Evolutionary conservation across 2,797 vertebrate species (phyloP).

Genomic region (Gambusia yucatana): DNA sequence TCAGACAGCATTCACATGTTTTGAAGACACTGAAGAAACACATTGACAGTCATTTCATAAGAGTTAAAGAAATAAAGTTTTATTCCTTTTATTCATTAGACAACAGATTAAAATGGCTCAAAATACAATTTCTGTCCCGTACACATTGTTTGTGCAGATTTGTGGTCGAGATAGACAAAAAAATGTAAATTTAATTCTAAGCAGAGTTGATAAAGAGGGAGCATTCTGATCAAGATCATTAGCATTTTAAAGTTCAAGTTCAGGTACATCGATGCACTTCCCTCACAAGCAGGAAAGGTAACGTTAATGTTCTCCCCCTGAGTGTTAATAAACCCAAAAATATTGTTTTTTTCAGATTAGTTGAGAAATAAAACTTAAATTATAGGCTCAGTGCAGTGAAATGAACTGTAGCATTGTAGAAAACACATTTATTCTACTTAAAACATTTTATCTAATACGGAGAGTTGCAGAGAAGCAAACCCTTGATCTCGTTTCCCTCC

Average conservation of each 20-base stretch:
- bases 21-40: not conserved
- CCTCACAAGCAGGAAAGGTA: conserved; percentile 37
- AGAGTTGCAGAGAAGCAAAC: conserved; percentile 13
- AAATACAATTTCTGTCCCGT: not conserved
- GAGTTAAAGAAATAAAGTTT: not conserved
- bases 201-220: conserved; percentile 30
- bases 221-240: conserved; percentile 36
- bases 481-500: conserved; percentile 35
- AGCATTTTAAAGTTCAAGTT: conserved; percentile 57
- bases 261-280: conserved; percentile 44
- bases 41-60: not conserved
- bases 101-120: not conserved
- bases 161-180: not conserved
- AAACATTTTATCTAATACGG: conserved; percentile 9
- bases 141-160: not conserved
- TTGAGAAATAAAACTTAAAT: conserved; percentile 28
- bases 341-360: conserved; percentile 29
- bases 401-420: not conserved
- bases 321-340: conserved; percentile 5
- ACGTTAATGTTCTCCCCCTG: conserved; percentile 29
- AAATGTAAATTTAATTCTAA: conserved; percentile 14
- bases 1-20: not conserved
- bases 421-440: conserved; percentile 1
- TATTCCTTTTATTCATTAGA: not conserved
- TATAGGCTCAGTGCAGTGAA: conserved; percentile 18